These are phyloP conservation scores for Ceratina calcarata DNA, from an alignment of 1,140 invertebrate genomes.

Conservation along the genomic window DNA sequence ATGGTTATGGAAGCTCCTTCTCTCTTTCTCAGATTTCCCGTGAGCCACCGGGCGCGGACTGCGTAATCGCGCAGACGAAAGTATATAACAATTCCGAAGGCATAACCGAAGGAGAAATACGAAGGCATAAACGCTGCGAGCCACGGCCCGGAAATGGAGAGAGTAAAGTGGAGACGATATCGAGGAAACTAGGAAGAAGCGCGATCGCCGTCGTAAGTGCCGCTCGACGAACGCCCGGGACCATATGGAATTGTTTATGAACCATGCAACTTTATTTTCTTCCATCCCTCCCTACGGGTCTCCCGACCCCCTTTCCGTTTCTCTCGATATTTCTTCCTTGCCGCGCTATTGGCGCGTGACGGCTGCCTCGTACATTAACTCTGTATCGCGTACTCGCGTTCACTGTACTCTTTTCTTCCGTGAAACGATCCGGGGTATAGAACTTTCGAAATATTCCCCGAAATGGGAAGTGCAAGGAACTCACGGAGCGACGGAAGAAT, in stretches of 20 bases:
- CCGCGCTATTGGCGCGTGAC: conserved; percentile 54
- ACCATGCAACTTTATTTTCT: conserved; percentile 65
- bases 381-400: conserved; percentile 20
- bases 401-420: conserved; percentile 23
- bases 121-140: conserved; percentile 63
- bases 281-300: conserved; percentile 9
- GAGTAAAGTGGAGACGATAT: conserved; percentile 65
- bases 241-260: conserved; percentile 73
- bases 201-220: conserved; percentile 59
- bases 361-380: conserved; percentile 37
- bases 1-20: conserved; percentile 67
- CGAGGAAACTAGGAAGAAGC: conserved; percentile 62
- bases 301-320: neutral
- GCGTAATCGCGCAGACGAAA: conserved; percentile 56
- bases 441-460: conserved; percentile 3
- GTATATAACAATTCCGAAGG: conserved; percentile 64
- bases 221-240: conserved; percentile 59
- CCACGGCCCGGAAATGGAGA: conserved; percentile 63
- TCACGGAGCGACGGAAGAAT: neutral
- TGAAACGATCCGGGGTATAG: conserved; percentile 10
- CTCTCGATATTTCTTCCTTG: conserved; percentile 44
- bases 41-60: conserved; percentile 23
- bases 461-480: neutral
- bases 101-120: conserved; percentile 60
- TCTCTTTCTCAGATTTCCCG: conserved; percentile 14